Evolutionary conservation across 2,888 invertebrate genomes (phyloP).

Genomic region (Papilio demoleus): DNA sequence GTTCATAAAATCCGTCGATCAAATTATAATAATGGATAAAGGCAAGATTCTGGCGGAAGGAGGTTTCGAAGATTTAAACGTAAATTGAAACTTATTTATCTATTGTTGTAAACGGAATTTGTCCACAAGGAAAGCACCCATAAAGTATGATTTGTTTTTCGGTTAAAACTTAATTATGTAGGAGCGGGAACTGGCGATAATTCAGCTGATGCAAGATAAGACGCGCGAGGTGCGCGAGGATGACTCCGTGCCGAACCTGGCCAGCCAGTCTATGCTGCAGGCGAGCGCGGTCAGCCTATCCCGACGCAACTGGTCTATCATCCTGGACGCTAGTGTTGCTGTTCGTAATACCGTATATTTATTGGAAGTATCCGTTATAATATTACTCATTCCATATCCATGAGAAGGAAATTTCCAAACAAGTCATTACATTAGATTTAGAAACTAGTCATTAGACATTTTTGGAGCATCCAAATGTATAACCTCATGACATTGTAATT

Average conservation of each 20-base stretch:
- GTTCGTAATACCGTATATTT: constrained; percentile 50
- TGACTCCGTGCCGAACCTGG: constrained; percentile 49
- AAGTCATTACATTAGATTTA: too few relatives aligned
- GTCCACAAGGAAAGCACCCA: background rate
- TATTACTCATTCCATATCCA: background rate
- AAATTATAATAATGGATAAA: constrained; percentile 76
- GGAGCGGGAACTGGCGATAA: constrained; percentile 67
- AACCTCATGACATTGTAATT: too few relatives aligned
- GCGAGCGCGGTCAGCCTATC: constrained; percentile 64
- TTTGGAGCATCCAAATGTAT: too few relatives aligned
- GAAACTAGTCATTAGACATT: too few relatives aligned
- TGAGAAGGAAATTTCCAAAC: background rate
- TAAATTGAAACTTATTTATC: constrained; percentile 49
- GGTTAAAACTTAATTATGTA: constrained; percentile 45
- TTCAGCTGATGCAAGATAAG: constrained; percentile 70
- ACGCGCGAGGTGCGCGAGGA: constrained; percentile 66
- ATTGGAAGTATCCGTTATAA: too few relatives aligned
- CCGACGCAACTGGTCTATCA: constrained; percentile 58
- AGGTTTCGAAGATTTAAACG: constrained; percentile 66
- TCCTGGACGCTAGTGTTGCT: constrained; percentile 59
- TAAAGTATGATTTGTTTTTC: background rate
- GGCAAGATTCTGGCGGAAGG: constrained; percentile 69
- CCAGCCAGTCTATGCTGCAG: constrained; percentile 52
- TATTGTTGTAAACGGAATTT: background rate
- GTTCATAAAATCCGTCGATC: constrained; percentile 87